Conservation (phyloP, 2,888 invertebrate species). For the Andrena flavipes region DNA sequence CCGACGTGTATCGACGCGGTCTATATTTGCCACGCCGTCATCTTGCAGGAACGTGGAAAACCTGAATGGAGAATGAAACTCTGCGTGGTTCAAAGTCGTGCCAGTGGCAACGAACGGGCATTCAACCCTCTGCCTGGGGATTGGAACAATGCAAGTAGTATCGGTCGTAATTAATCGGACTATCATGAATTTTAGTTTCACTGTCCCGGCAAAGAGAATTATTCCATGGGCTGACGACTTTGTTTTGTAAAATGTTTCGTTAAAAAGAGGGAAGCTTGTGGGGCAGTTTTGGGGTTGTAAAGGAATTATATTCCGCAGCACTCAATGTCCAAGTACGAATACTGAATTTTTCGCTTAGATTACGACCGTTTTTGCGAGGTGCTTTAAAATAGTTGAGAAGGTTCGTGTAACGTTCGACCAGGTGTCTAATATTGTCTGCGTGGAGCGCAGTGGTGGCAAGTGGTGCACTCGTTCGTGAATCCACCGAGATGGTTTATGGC, state of each 20-base stretch:
- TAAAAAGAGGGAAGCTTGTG: too few species aligned
- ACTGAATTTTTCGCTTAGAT: background rate
- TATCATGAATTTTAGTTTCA: too few species aligned
- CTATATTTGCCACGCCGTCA: slow-evolving; percentile 1
- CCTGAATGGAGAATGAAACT: background rate
- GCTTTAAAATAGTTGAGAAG: slow-evolving; percentile 23
- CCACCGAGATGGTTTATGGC: slow-evolving; percentile 28
- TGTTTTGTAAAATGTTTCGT: too few species aligned
- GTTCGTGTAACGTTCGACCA: slow-evolving; percentile 13
- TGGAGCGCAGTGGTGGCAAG: background rate
- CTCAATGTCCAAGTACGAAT: background rate
- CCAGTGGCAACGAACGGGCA: background rate
- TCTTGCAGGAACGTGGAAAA: background rate
- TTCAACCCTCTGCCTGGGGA: background rate
- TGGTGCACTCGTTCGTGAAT: slow-evolving; percentile 26
- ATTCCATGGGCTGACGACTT: too few species aligned
- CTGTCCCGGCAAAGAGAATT: too few species aligned
- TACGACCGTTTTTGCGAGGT: background rate
- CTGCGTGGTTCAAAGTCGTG: background rate
- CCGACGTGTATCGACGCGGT: slow-evolving; percentile 11
- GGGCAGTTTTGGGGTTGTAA: too few species aligned
- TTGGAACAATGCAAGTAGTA: too few species aligned
- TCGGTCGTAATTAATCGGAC: too few species aligned
- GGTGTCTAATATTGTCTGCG: slow-evolving; percentile 36
- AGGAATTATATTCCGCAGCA: background rate